Percentiles rank a stretch among this genome's conserved stretches.
Evolutionary conservation across 2,888 invertebrate genomes (phyloP).

Genomic region (Griposia aprilina): DNA sequence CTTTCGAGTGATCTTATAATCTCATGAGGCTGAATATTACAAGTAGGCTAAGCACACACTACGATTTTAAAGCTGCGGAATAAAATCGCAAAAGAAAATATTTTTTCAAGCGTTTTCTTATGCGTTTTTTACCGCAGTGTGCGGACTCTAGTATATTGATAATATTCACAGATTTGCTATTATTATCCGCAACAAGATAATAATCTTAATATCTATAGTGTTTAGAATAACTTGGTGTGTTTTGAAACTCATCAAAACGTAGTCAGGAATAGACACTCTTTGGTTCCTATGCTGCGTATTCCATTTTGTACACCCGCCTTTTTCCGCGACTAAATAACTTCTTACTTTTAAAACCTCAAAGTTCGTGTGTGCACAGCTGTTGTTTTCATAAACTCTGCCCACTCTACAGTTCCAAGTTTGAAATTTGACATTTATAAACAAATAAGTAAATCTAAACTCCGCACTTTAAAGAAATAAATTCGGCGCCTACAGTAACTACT

Average conservation of each 20-base stretch:
- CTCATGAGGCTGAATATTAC: neutral
- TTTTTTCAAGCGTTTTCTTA: too few species aligned
- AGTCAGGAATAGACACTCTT: neutral
- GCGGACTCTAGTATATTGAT: too few species aligned
- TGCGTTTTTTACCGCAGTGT: too few species aligned
- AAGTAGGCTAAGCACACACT: neutral
- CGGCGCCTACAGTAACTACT: slow-evolving; percentile 51
- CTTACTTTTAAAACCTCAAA: neutral
- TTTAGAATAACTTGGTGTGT: neutral
- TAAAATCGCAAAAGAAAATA: too few species aligned
- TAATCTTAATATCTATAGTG: too few species aligned
- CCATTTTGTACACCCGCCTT: neutral
- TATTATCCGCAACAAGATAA: too few species aligned
- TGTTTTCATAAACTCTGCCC: slow-evolving; percentile 4
- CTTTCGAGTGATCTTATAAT: slow-evolving; percentile 29
- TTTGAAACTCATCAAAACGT: neutral
- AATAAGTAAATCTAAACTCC: slow-evolving; percentile 20
- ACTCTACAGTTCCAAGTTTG: neutral
- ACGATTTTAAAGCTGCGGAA: too few species aligned
- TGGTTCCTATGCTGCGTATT: neutral
- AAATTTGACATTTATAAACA: too few species aligned
- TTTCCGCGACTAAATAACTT: neutral
- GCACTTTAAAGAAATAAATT: slow-evolving; percentile 57
- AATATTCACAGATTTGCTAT: too few species aligned
- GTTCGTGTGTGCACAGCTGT: slow-evolving; percentile 12